These are phyloP conservation scores for Cherax quadricarinatus DNA, from an alignment of 1,140 invertebrate genomes.

Conservation along the genomic window DNA sequence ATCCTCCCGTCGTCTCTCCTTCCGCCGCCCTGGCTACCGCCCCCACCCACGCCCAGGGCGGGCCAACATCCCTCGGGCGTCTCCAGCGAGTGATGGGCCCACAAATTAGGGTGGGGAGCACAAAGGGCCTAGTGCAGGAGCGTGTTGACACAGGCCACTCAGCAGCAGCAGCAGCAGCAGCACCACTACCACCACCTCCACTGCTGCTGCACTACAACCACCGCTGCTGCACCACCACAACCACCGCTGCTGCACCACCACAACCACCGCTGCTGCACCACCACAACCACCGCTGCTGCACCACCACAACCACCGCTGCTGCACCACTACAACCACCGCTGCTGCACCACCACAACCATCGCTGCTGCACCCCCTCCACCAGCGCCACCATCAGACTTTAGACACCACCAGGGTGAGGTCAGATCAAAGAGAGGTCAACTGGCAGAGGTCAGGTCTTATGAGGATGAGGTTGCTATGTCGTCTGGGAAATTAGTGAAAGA, in stretches of 20 bases:
- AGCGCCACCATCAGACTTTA: constrained; percentile 1
- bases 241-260: background rate
- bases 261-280: no score
- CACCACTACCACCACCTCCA: constrained; percentile 26
- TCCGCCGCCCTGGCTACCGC: background rate
- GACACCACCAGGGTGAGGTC: background rate
- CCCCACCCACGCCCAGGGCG: background rate
- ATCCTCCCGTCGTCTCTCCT: constrained; percentile 3
- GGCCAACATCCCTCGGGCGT: background rate
- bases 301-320: no score
- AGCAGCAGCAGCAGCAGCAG: background rate
- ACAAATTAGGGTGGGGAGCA: constrained; percentile 59
- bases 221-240: no score
- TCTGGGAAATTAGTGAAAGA: no score
- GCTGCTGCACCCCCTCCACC: background rate
- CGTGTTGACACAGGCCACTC: constrained; percentile 48
- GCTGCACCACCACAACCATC: constrained; percentile 4
- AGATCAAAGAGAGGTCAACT: no score
- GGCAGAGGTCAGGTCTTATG: no score
- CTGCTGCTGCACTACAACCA: constrained; percentile 2
- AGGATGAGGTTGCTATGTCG: no score
- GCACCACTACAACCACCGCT: constrained; percentile 12
- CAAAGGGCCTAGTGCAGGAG: constrained; percentile 49
- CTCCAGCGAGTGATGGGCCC: constrained; percentile 54
- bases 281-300: constrained; percentile 23